phyloP scores from a whole-genome alignment of 2,797 vertebrate genomes.

The Eospalax fontanierii region DNA sequence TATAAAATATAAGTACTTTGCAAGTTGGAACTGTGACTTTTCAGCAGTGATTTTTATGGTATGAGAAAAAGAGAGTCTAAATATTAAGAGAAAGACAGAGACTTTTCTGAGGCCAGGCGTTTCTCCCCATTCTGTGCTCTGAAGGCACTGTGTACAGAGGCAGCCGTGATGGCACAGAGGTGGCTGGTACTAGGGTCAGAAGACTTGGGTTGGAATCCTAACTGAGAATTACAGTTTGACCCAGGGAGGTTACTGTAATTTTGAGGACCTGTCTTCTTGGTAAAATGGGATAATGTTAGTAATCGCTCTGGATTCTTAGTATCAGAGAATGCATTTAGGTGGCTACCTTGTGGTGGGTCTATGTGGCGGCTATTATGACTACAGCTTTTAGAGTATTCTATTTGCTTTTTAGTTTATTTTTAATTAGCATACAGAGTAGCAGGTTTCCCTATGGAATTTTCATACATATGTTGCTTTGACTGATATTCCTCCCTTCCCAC shows the following conservation, averaged over 20 bases:
- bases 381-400: not conserved
- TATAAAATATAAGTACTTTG: not conserved
- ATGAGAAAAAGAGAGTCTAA: not conserved
- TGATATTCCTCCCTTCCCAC: too few species aligned
- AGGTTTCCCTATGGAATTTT: not conserved
- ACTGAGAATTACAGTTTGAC: not conserved
- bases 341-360: not conserved
- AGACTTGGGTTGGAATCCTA: not conserved
- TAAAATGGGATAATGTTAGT: not conserved
- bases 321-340: not conserved
- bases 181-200: not conserved
- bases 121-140: not conserved
- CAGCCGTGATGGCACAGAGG: not conserved
- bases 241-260: not conserved
- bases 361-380: not conserved
- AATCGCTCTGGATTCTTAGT: not conserved
- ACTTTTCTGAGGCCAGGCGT: not conserved
- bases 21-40: not conserved
- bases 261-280: not conserved
- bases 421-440: too few species aligned
- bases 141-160: not conserved
- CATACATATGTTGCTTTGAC: not conserved
- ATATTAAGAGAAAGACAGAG: not conserved
- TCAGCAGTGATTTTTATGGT: not conserved
- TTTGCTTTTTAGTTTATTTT: too few species aligned